These are phyloP conservation scores for Acipenser ruthenus DNA, from an alignment of 2,797 vertebrate genomes.

Conservation along the genomic window DNA sequence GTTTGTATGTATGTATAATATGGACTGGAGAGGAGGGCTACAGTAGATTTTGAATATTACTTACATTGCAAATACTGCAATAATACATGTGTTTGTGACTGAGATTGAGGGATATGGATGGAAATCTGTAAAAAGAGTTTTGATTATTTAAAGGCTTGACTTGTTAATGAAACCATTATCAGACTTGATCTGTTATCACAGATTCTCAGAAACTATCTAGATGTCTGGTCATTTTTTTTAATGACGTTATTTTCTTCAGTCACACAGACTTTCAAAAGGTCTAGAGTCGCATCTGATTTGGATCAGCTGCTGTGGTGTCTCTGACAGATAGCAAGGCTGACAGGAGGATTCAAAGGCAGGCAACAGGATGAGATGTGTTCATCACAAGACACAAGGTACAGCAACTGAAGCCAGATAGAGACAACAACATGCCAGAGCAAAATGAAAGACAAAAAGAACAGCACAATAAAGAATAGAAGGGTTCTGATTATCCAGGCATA, in stretches of 20 bases:
- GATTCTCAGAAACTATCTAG: background rate
- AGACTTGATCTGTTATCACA: background rate
- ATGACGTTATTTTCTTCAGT: slow-evolving; percentile 24
- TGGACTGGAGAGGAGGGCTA: too few relatives aligned
- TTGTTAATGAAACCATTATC: background rate
- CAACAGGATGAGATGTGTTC: background rate
- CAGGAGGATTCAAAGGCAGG: background rate
- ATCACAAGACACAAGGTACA: background rate
- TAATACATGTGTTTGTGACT: background rate
- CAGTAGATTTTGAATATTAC: too few relatives aligned
- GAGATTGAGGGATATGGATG: slow-evolving; percentile 11
- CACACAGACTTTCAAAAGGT: slow-evolving; percentile 23
- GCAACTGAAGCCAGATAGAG: too few relatives aligned
- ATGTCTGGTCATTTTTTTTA: slow-evolving; percentile 2
- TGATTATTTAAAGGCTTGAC: background rate
- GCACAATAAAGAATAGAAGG: too few relatives aligned
- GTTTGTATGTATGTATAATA: too few relatives aligned
- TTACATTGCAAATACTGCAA: too few relatives aligned
- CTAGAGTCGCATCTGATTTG: slow-evolving; percentile 10
- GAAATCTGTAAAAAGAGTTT: slow-evolving; percentile 4
- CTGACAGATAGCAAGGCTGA: background rate
- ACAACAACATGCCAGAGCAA: too few relatives aligned
- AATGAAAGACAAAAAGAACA: too few relatives aligned
- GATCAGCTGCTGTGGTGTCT: background rate
- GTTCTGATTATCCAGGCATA: too few relatives aligned